phyloP scores from a whole-genome alignment of 2,113 vertebrate genomes.

The Anoura caudifer region DNA sequence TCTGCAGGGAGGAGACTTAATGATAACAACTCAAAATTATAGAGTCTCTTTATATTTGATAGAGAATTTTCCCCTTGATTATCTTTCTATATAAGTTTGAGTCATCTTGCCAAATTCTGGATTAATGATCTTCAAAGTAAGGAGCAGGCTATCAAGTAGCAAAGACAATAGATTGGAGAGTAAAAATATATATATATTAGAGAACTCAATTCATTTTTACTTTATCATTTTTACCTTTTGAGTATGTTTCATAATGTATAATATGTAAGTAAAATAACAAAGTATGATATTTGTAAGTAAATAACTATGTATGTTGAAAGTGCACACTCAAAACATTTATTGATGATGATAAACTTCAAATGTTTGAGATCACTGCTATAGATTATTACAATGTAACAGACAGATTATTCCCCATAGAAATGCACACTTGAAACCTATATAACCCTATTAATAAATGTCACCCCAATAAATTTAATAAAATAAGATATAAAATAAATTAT shows the following conservation, averaged over 20 bases:
- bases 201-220: not conserved
- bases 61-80: not conserved
- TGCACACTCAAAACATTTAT: not conserved
- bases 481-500: not conserved
- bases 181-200: not conserved
- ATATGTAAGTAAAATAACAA: not conserved
- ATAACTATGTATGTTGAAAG: not conserved
- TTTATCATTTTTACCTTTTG: not conserved
- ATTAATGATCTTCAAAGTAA: not conserved
- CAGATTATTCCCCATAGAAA: no score
- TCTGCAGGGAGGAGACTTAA: not conserved
- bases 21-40: not conserved
- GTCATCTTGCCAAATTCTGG: not conserved
- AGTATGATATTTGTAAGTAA: not conserved
- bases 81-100: not conserved
- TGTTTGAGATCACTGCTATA: not conserved
- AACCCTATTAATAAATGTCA: no score
- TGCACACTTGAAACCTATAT: no score
- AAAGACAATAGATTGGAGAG: not conserved
- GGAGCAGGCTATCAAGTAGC: not conserved
- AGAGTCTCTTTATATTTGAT: not conserved
- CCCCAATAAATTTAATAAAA: no score
- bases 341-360: not conserved
- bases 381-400: not conserved
- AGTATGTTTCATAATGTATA: not conserved